phyloP scores from a whole-genome alignment of 2,888 invertebrate species.

The Drosophila conformis region DNA sequence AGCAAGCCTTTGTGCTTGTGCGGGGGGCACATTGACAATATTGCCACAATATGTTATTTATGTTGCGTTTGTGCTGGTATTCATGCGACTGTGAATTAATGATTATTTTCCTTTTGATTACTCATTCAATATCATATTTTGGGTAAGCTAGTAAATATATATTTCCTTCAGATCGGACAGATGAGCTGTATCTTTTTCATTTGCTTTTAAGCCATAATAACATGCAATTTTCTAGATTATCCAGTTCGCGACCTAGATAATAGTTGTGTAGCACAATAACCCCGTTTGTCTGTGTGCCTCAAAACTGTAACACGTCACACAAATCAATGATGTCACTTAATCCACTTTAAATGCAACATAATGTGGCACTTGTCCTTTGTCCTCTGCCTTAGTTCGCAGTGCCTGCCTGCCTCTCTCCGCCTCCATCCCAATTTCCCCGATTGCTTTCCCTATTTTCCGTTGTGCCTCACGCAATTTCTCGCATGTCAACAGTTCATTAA shows the following conservation, averaged over 20 bases:
- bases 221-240: not conserved
- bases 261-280: slow-evolving; percentile 25
- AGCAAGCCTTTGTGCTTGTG: slow-evolving; percentile 2
- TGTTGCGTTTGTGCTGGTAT: not conserved
- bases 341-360: slow-evolving; percentile 55
- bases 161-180: not conserved
- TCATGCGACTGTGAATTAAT: not conserved
- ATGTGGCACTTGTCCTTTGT: slow-evolving; percentile 55
- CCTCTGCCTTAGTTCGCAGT: slow-evolving; percentile 11
- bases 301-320: slow-evolving; percentile 53
- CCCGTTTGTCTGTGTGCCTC: slow-evolving; percentile 29
- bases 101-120: not conserved
- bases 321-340: slow-evolving; percentile 73
- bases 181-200: not conserved
- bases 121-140: not conserved
- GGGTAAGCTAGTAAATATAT: not conserved
- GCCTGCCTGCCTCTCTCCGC: not conserved
- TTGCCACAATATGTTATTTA: slow-evolving; percentile 9
- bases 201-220: not conserved
- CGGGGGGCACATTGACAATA: not conserved
- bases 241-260: slow-evolving; percentile 5
- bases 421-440: not conserved
- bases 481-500: slow-evolving; percentile 75
- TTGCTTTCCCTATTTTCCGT: slow-evolving; percentile 43
- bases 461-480: slow-evolving; percentile 65